Evolutionary conservation across 1,140 invertebrate species (phyloP), one percentile per base, ranked within the genome.

Genomic region (Tigriopus japonicus): DNA sequence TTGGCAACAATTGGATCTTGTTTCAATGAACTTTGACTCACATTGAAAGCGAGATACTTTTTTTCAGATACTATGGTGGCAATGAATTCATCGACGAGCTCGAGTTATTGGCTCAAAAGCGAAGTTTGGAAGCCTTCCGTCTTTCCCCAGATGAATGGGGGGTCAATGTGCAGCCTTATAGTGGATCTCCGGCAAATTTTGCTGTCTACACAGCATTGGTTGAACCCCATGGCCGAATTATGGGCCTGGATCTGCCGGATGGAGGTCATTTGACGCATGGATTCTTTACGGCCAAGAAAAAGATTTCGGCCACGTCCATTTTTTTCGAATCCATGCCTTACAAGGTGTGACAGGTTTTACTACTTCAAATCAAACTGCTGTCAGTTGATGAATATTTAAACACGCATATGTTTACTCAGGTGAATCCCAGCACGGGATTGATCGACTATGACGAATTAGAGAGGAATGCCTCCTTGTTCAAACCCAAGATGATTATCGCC

Each of bases 271-370:
- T 92, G 42, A 93, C 89, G 52, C 94, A 96, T 70, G 94, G 85
- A 64, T 97, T 94, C 71, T 87, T 88, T 68, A 95, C 91, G 1
- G 72, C 80, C 3, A 64, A 52, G 24, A 28, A 35, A n/a, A 62
- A 61, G 40, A 59, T 62, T 24, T 98, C 93, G 0, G 93, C 92
- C 1, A 95, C 93, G 0, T 96, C 93, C 0, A 84, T 97, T 43
- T 98, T 93, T 75, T 98, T 98, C 71, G 93, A 98, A 75, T 95
- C 91, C 13, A 89, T 97, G 84, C 93, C 93, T 5, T 98, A 98
- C 68, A 96, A 95, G 74, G 83, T 94, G 42, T 67, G 73, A 63
- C 63, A 70, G 12, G 64, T 71, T 65, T 72, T 74, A 6, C 68
- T 68, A 49, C 66, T 75, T 12, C 78, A 75, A 64, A 64, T 74